Conservation (phyloP, 92 coral and sea anemone genomes). For the Phymanthus crucifer region DNA sequence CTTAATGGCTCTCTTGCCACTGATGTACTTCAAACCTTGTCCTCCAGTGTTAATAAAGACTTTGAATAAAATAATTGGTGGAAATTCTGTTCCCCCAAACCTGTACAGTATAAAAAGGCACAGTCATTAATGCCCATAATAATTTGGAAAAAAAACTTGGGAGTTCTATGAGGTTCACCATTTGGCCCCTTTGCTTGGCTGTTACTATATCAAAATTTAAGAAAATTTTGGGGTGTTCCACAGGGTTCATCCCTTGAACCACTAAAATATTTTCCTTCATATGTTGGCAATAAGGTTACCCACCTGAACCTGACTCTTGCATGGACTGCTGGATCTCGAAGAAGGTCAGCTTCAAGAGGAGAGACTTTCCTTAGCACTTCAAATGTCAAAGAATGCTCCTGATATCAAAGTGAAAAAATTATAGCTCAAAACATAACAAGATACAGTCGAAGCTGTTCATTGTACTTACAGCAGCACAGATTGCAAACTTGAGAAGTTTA, state of each 20-base stretch:
- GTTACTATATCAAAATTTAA: too few species aligned
- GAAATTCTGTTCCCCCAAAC: constrained; percentile 97
- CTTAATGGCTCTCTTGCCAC: constrained; percentile 89
- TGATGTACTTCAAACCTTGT: constrained; percentile 91
- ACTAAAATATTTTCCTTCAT: background rate
- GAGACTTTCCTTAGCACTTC: constrained; percentile 93
- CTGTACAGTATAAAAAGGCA: constrained; percentile 37
- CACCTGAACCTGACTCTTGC: constrained; percentile 97
- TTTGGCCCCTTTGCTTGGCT: too few species aligned
- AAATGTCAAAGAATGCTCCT: constrained; percentile 97
- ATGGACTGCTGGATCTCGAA: constrained; percentile 84
- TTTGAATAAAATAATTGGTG: constrained; percentile 94
- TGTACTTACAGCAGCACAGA: constrained; percentile 98
- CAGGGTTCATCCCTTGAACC: background rate
- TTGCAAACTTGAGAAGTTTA: constrained; percentile 90
- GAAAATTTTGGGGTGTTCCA: background rate
- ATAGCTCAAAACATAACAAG: too few species aligned
- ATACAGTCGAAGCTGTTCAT: too few species aligned
- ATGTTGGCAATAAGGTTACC: background rate
- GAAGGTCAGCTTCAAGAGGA: constrained; percentile 90
- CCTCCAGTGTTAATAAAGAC: constrained; percentile 86
- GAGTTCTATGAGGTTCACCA: too few species aligned
- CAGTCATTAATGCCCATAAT: background rate
- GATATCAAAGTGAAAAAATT: background rate
- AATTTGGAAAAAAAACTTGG: too few species aligned